Conservation (phyloP, 2,113 vertebrate species). For the Gracilinanus agilis region DNA sequence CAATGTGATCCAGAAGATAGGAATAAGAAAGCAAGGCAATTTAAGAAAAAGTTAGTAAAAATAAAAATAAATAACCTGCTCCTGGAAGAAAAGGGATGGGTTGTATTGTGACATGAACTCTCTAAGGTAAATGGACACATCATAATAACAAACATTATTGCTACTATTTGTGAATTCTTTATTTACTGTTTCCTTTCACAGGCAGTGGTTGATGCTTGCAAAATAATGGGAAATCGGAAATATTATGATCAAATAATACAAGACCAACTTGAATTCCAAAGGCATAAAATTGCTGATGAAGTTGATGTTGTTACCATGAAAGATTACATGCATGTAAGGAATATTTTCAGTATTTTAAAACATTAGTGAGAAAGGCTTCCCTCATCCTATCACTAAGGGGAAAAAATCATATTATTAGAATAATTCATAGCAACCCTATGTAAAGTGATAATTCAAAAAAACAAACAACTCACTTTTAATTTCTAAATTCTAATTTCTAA, state of each 20-base stretch:
- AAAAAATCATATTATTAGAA: slow-evolving; percentile 22
- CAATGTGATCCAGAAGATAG: too few species aligned
- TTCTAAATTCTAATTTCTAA: too few species aligned
- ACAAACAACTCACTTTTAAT: not conserved
- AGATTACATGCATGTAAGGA: slow-evolving; percentile 84
- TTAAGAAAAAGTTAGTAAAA: too few species aligned
- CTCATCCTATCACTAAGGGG: slow-evolving; percentile 30
- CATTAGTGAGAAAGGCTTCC: slow-evolving; percentile 37
- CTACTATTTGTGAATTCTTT: slow-evolving; percentile 52
- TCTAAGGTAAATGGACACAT: slow-evolving; percentile 26
- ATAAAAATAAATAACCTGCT: slow-evolving; percentile 38
- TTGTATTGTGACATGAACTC: slow-evolving; percentile 56
- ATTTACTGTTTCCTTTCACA: slow-evolving; percentile 74
- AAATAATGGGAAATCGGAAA: slow-evolving; percentile 78
- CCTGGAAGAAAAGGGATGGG: slow-evolving; percentile 48
- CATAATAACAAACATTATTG: slow-evolving; percentile 52
- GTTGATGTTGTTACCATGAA: slow-evolving; percentile 80
- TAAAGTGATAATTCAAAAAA: not conserved
- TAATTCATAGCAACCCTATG: not conserved
- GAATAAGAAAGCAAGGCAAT: too few species aligned
- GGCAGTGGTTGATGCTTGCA: slow-evolving; percentile 80
- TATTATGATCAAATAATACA: slow-evolving; percentile 76
- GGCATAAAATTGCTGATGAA: slow-evolving; percentile 73
- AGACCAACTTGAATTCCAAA: slow-evolving; percentile 71
- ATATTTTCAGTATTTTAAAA: slow-evolving; percentile 50